Percentiles rank a stretch among this genome's conserved stretches.
phyloP scores from a whole-genome alignment of 2,113 vertebrate genomes.

The Saguinus imperator region DNA sequence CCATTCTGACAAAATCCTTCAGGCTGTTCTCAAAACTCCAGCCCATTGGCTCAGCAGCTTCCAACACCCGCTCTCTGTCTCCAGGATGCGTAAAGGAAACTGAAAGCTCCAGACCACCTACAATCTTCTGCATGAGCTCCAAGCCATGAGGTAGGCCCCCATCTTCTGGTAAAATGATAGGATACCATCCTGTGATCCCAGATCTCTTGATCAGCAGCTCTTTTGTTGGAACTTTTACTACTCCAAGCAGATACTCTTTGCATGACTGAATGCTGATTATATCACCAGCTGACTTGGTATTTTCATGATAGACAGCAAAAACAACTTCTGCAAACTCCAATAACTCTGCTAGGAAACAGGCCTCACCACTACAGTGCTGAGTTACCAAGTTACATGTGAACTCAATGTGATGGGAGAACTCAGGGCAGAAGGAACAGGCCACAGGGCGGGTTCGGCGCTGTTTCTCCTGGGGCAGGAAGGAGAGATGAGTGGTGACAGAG shows the following conservation, averaged over 20 bases:
- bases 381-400: conserved; percentile 88
- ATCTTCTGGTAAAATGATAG: conserved; percentile 83
- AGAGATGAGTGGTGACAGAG: conserved; percentile 87
- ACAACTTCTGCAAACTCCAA: conserved; percentile 85
- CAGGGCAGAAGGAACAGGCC: conserved; percentile 91
- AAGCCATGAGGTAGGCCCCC: neutral
- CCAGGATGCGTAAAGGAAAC: conserved; percentile 88
- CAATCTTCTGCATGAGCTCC: conserved; percentile 77
- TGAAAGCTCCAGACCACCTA: conserved; percentile 92
- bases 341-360: conserved; percentile 91
- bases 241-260: conserved; percentile 84
- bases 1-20: no score
- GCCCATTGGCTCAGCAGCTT: conserved; percentile 87
- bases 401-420: conserved; percentile 89
- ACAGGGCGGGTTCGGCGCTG: conserved; percentile 83
- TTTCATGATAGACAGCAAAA: conserved; percentile 92
- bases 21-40: no score
- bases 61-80: conserved; percentile 90
- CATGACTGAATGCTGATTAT: conserved; percentile 55
- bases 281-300: conserved; percentile 72
- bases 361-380: conserved; percentile 88
- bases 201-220: conserved; percentile 84
- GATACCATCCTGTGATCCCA: conserved; percentile 94
- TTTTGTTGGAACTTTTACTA: conserved; percentile 83
- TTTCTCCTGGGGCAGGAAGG: conserved; percentile 89